Evolutionary conservation across 35 echinoderm and acorn worm genomes (phyloP).

Genomic region (Diadema setosum): DNA sequence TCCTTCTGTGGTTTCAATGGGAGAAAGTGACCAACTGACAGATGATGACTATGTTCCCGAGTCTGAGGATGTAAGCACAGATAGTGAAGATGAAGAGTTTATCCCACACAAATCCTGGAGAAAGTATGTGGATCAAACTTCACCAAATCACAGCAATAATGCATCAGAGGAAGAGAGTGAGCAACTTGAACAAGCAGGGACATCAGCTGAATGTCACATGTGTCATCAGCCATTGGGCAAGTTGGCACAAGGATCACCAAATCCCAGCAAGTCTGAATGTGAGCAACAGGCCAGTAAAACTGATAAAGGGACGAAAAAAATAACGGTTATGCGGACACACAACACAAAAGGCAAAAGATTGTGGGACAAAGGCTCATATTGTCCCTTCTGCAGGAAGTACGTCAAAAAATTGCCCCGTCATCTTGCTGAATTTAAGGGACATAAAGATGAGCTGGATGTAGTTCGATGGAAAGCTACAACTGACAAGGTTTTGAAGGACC

Average conservation of each 20-base stretch:
- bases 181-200: not conserved
- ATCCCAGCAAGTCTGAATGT: not conserved
- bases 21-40: not conserved
- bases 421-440: constrained; percentile 60
- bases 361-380: constrained; percentile 55
- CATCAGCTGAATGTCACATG: constrained; percentile 11
- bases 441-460: constrained; percentile 52
- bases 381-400: constrained; percentile 39
- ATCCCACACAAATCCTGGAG: not conserved
- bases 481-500: constrained; percentile 48
- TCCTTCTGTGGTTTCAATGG: not conserved
- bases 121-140: not conserved
- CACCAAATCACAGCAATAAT: not conserved
- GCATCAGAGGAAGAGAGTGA: not conserved
- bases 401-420: constrained; percentile 52
- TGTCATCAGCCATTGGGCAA: not conserved
- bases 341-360: constrained; percentile 32
- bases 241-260: not conserved
- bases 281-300: not conserved
- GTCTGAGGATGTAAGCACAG: not conserved
- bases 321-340: constrained; percentile 13
- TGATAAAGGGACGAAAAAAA: constrained; percentile 8
- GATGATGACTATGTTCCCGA: not conserved
- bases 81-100: not conserved
- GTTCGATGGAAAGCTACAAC: constrained; percentile 51